phyloP scores from a whole-genome alignment of 2,888 invertebrate genomes.

The Pyralis farinalis region DNA sequence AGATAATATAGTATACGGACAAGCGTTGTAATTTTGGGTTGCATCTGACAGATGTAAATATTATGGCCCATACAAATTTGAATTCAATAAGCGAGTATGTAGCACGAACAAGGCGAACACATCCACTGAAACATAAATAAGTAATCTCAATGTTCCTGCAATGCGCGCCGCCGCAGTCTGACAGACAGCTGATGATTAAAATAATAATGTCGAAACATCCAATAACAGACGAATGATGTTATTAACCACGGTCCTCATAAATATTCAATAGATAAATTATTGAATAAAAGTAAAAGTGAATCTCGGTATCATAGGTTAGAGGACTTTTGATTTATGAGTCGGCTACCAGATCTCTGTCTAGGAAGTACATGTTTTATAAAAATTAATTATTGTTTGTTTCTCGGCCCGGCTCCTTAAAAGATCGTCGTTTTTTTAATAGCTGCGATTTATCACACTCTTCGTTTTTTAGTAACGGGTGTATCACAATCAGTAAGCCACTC shows the following conservation, averaged over 20 bases:
- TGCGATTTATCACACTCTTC: constrained; percentile 65
- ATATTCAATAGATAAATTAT: constrained; percentile 63
- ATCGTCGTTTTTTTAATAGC: constrained; percentile 46
- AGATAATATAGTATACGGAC: too few relatives aligned
- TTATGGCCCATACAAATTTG: constrained; percentile 19
- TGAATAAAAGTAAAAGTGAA: constrained; percentile 75
- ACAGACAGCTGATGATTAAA: constrained; percentile 44
- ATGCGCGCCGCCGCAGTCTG: constrained; percentile 30
- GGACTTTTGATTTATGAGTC: constrained; percentile 47
- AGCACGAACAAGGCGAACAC: constrained; percentile 42
- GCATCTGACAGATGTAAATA: too few relatives aligned
- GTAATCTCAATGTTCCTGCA: constrained; percentile 45
- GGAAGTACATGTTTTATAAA: constrained; percentile 43
- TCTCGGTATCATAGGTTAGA: constrained; percentile 46
- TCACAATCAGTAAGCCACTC: constrained; percentile 69
- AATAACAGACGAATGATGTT: constrained; percentile 51
- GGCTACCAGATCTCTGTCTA: constrained; percentile 41
- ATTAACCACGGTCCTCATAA: constrained; percentile 50
- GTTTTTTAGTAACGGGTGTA: constrained; percentile 68
- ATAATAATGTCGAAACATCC: constrained; percentile 51
- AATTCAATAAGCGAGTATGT: constrained; percentile 37
- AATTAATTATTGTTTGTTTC: constrained; percentile 42
- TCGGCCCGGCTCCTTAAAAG: constrained; percentile 19
- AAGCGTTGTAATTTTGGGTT: too few relatives aligned
- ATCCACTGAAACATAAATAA: constrained; percentile 49